Percentiles rank a stretch among this genome's conserved stretches.
These are phyloP conservation scores for Hycleus phaleratus DNA, from an alignment of 1,140 invertebrate genomes.

Conservation along the genomic window DNA sequence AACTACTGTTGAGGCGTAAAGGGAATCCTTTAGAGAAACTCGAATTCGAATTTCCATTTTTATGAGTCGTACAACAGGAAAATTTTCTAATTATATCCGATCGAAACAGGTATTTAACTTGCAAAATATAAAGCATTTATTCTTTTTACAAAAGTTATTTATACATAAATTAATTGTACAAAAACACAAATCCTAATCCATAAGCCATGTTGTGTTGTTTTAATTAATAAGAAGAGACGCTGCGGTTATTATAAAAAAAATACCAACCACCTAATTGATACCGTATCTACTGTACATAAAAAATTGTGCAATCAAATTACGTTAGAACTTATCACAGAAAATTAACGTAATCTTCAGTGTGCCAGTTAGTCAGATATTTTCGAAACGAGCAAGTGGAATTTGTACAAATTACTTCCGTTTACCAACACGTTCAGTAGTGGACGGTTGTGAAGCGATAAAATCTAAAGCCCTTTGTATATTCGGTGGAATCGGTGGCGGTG, in stretches of 20 bases:
- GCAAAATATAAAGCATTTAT: conserved; percentile 13
- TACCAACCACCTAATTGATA: too few relatives aligned
- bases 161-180: conserved; percentile 7
- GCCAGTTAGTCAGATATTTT: too few relatives aligned
- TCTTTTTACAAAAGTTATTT: conserved; percentile 7
- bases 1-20: too few relatives aligned
- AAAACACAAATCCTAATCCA: conserved; percentile 1
- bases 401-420: conserved; percentile 13
- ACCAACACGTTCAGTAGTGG: conserved; percentile 33
- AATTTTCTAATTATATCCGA: too few relatives aligned
- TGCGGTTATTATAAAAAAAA: too few relatives aligned
- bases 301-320: too few relatives aligned
- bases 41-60: too few relatives aligned
- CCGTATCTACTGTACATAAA: too few relatives aligned
- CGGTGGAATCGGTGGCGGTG: conserved; percentile 66
- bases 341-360: not conserved
- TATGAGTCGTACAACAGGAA: too few relatives aligned
- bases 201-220: not conserved
- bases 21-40: too few relatives aligned
- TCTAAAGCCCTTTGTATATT: conserved; percentile 69
- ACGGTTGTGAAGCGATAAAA: conserved; percentile 46
- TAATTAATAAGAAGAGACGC: too few relatives aligned
- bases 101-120: not conserved
- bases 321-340: conserved; percentile 12
- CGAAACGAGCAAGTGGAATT: not conserved